Base-by-base conservation (phyloP, 2,888 invertebrate genomes). In the Sesamia inferens region DNA sequence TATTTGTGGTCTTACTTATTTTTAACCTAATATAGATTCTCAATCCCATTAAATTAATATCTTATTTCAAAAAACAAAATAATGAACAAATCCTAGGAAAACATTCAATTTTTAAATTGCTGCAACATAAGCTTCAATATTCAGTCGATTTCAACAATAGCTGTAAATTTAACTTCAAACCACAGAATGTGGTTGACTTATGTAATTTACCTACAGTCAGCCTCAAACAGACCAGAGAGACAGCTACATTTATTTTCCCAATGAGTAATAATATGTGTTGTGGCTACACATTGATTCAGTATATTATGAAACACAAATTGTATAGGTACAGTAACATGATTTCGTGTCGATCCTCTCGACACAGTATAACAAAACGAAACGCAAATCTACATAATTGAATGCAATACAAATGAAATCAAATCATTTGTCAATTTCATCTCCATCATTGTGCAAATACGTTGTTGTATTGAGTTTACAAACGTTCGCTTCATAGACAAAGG, bases 11-110 rank as follows among this genome's bases (percentile, higher is more conserved):
- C 39, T 39, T 39, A 5, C 39, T 22, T 31, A 11, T 5, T 31
- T 0, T 58, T 19, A 51, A 31, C 10, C 2, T 31, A 58, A 11
- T 5, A 16, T 11, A 19, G 5, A 31, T 31, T 58, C 31, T 16
- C 19, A 19, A 5, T 2, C 31, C 10, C 19, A 58, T 11, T 10
- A 31, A 19, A 31, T 31, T 31, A 71, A 74, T 79, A 76, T 70
- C 68, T 68, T 64, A 72, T 79, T 76, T 67, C 67, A 59, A 55
- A n/a, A 6, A 58, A 61, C n/a, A 19, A 68, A 66, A 59, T 75
- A 81, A 73, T 39, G 64, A 76, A 68, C 47, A 51, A 58, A 59
- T 24, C 58, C n/a, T 63, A 58, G 7, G 11, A 44, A 7, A 13
- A n/a, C n/a, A 31, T 44, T 70, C 47, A 61, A 78, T 78, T 77